Base-by-base conservation (phyloP, 2,113 vertebrate genomes). In the Fulmarus glacialis region DNA sequence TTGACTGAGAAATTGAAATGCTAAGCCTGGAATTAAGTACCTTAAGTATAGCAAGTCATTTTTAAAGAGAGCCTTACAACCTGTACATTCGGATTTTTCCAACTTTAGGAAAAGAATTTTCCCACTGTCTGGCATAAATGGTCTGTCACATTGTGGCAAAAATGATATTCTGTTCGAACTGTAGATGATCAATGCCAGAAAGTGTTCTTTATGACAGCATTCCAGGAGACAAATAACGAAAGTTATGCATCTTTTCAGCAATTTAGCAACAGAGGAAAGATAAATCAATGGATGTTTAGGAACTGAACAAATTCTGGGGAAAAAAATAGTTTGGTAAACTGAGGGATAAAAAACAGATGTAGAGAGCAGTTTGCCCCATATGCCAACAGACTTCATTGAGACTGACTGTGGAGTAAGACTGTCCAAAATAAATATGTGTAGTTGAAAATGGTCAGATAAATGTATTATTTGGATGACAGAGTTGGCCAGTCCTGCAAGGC, bases 1-100 rank as follows among this genome's bases (percentile, higher is more conserved):
- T 26, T 77, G 60, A 70, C n/a, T 50, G 40, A 73, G 74, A 92
- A 91, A 77, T 50, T 87, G 55, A 92, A 96, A 97, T 60, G 23
- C 26, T 60, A n/a, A 72, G 43, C 34, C 64, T 67, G 38, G 27
- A 96, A 82, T 42, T 43, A 21, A 48, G 42, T 32, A 68, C 58
- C 52, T 93, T 47, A 58, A 71, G 60, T 30, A 50, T 8, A 74
- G 27, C 21, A 89, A 82, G 59, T 63, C 16, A 88, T 81, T 91
- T 64, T 64, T 70, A 84, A 63, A 94, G 42, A 96, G 13, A 90
- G 40, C 16, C 62, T 83, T 90, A 81, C 6, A 8, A 78, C 71
- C 42, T 24, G 23, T 45, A 13, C 30, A 38, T 45, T 90, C 58
- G 74, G 56, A 29, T 84, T 92, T 91, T 96, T 92, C 60, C 71